Conservation (phyloP, 2,113 vertebrate species). For the Oceanites oceanicus region DNA sequence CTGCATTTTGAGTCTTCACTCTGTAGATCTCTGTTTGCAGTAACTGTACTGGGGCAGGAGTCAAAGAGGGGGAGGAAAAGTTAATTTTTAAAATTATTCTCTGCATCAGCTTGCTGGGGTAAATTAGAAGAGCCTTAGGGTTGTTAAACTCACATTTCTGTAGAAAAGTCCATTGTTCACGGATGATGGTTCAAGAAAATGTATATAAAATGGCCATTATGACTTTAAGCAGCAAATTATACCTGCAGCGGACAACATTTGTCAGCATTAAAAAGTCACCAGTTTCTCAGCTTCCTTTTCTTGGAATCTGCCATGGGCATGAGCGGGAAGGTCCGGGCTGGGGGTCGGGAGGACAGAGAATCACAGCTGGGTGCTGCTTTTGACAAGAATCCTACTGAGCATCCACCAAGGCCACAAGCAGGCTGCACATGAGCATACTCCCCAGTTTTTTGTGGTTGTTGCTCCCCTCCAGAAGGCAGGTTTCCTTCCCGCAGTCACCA, state of each 20-base stretch:
- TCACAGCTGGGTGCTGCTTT: neutral
- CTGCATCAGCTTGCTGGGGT: neutral
- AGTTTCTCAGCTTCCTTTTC: neutral
- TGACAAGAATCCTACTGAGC: neutral
- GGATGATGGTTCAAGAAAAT: neutral
- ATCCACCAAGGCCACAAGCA: neutral
- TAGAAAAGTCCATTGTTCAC: slow-evolving; percentile 21
- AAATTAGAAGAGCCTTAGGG: slow-evolving; percentile 10
- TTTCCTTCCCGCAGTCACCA: fast-evolving
- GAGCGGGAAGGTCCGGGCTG: neutral
- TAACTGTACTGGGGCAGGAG: neutral
- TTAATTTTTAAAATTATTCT: neutral
- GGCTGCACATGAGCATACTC: neutral
- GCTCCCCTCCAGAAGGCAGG: neutral
- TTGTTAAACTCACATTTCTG: slow-evolving; percentile 4
- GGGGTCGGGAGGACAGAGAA: neutral
- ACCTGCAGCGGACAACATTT: neutral
- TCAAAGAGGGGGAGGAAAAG: neutral
- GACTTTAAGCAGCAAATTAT: neutral
- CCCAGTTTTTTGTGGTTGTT: fast-evolving
- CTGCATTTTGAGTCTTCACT: neutral
- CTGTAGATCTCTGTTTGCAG: neutral
- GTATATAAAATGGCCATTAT: neutral
- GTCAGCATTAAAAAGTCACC: slow-evolving; percentile 3
- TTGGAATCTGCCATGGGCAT: neutral